Conservation (phyloP, 2,113 vertebrate species). For the Eulacestoma nigropectus region DNA sequence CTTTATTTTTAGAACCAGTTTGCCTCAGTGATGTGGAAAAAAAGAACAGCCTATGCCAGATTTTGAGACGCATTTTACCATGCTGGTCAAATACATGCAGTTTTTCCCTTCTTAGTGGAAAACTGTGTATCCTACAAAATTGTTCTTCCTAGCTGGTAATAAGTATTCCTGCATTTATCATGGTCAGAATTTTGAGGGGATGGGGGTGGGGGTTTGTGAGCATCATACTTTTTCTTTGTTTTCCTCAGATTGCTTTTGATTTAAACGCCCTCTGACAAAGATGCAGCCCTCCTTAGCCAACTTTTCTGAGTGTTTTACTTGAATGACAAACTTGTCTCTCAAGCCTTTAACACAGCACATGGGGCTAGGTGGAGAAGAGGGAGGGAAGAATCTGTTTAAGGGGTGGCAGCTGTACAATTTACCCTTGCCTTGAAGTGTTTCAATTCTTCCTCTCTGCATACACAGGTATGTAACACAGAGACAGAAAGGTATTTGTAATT, state of each 20-base stretch:
- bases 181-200: neutral
- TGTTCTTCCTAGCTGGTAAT: neutral
- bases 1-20: neutral
- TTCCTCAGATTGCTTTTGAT: neutral
- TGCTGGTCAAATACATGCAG: neutral
- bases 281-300: neutral
- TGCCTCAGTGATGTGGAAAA: neutral
- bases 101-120: neutral
- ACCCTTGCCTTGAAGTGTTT: neutral
- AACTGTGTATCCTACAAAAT: neutral
- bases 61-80: neutral
- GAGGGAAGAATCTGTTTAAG: neutral
- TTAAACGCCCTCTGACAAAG: neutral
- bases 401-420: neutral
- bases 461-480: neutral
- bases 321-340: neutral
- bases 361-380: neutral
- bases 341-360: neutral
- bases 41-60: neutral
- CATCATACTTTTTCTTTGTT: neutral
- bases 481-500: neutral
- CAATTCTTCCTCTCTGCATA: neutral
- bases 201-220: neutral
- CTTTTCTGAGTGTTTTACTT: neutral
- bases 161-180: neutral